These are phyloP conservation scores for Anarhynchus alexandrinus DNA, from an alignment of 2,113 vertebrate genomes.

Conservation along the genomic window DNA sequence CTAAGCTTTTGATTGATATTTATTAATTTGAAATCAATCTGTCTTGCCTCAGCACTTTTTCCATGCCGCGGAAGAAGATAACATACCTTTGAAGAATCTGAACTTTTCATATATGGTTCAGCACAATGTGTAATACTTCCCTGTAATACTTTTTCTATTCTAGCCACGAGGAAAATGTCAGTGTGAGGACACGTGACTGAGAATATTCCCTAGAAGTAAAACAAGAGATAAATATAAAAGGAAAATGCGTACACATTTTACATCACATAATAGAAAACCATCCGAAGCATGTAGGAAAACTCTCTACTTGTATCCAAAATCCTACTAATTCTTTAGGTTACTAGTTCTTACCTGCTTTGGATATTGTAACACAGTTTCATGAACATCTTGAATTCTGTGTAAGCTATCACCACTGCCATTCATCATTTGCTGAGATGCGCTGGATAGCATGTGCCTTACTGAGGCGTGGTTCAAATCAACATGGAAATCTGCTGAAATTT, in stretches of 20 bases:
- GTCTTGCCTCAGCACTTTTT: neutral
- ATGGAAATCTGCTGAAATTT: conserved; percentile 97
- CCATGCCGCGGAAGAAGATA: neutral
- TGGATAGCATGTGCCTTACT: conserved; percentile 86
- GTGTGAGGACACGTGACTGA: conserved; percentile 94
- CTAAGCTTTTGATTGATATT: neutral
- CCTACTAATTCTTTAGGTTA: neutral
- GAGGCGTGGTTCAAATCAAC: conserved; percentile 93
- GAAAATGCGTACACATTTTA: neutral
- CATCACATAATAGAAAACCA: neutral
- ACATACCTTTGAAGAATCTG: conserved; percentile 94
- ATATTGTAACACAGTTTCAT: conserved; percentile 85
- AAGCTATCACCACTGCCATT: conserved; percentile 82
- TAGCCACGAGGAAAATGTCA: conserved; percentile 96
- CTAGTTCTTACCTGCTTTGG: conserved; percentile 84
- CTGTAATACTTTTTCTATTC: conserved; percentile 96
- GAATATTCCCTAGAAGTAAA: conserved; percentile 86
- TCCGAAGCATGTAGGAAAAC: rapidly evolving
- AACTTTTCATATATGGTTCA: conserved; percentile 96
- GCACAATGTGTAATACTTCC: conserved; percentile 95
- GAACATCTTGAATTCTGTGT: conserved; percentile 73
- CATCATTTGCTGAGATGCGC: conserved; percentile 70
- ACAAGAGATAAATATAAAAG: neutral
- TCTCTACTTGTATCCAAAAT: neutral
- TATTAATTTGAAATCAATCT: neutral